Evolutionary conservation across 2,797 vertebrate species (phyloP), one percentile per base, ranked within the genome.

Genomic region (Enteromius radiatus): DNA sequence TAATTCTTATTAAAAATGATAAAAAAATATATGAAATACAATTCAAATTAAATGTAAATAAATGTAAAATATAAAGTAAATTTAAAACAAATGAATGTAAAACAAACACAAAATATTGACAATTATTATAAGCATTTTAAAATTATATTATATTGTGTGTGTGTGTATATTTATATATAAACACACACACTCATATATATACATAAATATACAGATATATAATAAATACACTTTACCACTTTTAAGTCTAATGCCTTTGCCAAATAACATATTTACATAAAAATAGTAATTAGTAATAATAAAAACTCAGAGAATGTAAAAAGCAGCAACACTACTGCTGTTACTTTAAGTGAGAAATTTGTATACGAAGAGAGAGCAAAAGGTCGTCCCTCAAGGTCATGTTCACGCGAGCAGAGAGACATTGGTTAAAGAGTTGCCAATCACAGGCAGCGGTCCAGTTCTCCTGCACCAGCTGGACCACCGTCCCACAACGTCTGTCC

Each of bases 401-500:
- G 63, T 28, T 38, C 14, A 5, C 19, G n/a, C 31, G 17, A 67
- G 15, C 6, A 6, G 19, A 69, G 19, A 69, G 36, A 21, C 2
- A 17, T 41, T 69, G 3, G 17, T 69, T 69, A 56, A 52, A 80
- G 11, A 41, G 5, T 36, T 31, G 65, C 49, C 63, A 54, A 68
- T 68, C 64, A 78, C 14, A 68, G 63, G 63, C 31, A 67, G 14
- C 3, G 23, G 56, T 63, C 56, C 59, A 45, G 41, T n/a, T 65
- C 19, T 65, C 26, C 28, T 36, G 31, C 41, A 78, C 28, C 43
- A 68, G 45, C 38, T 45, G 28, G 78, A 71, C 38, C 31, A 3
- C 28, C 47, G 10, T 82, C 61, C 71, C 28, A 49, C 36, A 45
- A 43, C 33, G 63, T 52, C 38, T 41, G 43, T 81, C 80, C 73